phyloP scores from a whole-genome alignment of 2,888 invertebrate species.

The Falcaria lacertinaria region DNA sequence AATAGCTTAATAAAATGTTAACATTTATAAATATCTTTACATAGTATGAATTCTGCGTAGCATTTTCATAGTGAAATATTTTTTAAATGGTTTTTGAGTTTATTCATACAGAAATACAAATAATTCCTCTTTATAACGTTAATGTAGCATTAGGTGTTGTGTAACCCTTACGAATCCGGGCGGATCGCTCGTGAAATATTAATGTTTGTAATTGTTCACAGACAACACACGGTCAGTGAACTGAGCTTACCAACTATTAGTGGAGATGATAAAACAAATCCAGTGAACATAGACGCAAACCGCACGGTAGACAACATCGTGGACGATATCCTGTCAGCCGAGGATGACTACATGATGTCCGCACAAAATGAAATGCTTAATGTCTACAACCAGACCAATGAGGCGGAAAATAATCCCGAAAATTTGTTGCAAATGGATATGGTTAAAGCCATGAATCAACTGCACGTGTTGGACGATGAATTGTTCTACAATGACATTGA shows the following conservation, averaged over 20 bases:
- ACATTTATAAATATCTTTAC: too few species aligned
- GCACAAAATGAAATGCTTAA: constrained; percentile 48
- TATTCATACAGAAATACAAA: too few species aligned
- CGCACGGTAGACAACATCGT: constrained; percentile 66
- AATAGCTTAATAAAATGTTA: too few species aligned
- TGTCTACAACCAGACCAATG: constrained; percentile 32
- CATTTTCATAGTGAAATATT: too few species aligned
- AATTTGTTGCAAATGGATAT: constrained; percentile 65
- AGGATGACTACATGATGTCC: constrained; percentile 65
- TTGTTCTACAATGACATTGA: constrained; percentile 64
- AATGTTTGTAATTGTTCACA: constrained; percentile 10
- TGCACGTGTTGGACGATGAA: constrained; percentile 67
- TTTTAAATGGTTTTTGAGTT: too few species aligned
- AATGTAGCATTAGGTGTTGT: too few species aligned
- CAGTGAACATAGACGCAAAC: constrained; percentile 26
- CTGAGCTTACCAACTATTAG: constrained; percentile 13
- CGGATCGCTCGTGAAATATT: too few species aligned
- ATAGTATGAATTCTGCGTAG: too few species aligned
- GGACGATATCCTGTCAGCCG: constrained; percentile 66
- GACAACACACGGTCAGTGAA: constrained; percentile 42
- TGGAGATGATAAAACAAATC: constrained; percentile 20
- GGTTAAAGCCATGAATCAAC: constrained; percentile 63
- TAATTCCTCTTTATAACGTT: too few species aligned
- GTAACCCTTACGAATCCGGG: too few species aligned
- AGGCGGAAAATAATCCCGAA: constrained; percentile 39